A percentile compares a stretch with the other conserved stretches of the same genome.
phyloP scores from a whole-genome alignment of 2,797 vertebrate genomes.

The Clamator glandarius region DNA sequence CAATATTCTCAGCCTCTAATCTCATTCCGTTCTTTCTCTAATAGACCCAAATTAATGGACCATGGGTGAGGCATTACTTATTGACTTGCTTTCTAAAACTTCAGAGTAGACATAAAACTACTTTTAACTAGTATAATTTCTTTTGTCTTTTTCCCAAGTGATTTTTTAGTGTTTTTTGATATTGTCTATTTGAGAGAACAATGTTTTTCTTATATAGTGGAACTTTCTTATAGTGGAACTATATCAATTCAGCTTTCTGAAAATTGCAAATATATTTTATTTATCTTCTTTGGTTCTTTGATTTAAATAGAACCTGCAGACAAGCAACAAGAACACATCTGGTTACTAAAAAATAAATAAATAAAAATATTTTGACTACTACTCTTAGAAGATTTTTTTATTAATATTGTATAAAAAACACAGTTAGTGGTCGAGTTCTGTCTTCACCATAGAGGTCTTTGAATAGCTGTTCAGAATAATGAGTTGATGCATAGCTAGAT shows the following conservation, averaged over 20 bases:
- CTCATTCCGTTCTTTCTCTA: background rate
- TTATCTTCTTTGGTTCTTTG: background rate
- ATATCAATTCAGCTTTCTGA: background rate
- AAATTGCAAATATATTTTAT: background rate
- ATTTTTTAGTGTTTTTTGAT: background rate
- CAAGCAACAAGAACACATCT: background rate
- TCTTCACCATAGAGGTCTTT: background rate
- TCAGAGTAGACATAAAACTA: background rate
- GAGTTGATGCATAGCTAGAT: background rate
- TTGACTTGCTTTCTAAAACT: background rate
- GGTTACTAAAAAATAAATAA: background rate
- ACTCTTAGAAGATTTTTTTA: background rate
- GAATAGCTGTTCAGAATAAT: background rate
- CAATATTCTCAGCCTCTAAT: background rate
- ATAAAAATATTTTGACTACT: background rate
- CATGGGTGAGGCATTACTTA: background rate
- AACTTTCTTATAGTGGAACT: no score
- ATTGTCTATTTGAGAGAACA: background rate
- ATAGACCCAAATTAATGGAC: background rate
- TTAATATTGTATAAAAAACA: background rate
- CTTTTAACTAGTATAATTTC: background rate
- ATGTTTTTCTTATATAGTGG: background rate
- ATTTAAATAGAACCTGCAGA: background rate
- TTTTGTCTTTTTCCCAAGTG: background rate
- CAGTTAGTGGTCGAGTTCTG: background rate